Evolutionary conservation across 2,888 invertebrate species (phyloP), one percentile per base, ranked within the genome.

Genomic region (Amblyteles armatorius): DNA sequence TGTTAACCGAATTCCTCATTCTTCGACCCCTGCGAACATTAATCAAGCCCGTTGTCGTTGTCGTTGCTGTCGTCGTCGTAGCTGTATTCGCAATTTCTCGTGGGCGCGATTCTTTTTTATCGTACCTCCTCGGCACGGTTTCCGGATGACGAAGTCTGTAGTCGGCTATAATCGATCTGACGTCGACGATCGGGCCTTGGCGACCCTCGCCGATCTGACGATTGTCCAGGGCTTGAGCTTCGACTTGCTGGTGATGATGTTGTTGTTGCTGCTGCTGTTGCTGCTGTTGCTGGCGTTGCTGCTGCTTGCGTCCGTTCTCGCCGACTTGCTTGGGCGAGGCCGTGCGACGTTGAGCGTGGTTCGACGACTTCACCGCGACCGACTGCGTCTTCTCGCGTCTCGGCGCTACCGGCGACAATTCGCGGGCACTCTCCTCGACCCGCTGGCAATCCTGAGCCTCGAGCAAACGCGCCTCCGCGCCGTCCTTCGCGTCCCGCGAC

Each of bases 91-190:
- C 6, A 1, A 67, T 68, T 57, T 85, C 69, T 13, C 76, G 68
- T 3, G 65, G 71, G 22, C 82, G 76, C 68, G 84, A 50, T 33
- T 69, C 33, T 67, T 85, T 83, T 63, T 67, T 83, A 80, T 85
- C 85, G 85, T 87, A 93, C 91, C 97, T 95, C 88, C 97, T 94
- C 0, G 97, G 97, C 0, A 96, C 96, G 4, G 96, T 94, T 87
- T 97, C 97, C 0, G 97, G 97, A 93, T 97, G 97, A 87, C 96
- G 95, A 87, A 97, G 96, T 87, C 97, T 95, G 91, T 97, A 97
- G 92, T 97, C 97, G 0, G 97, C 97, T 90, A 97, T 97, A 79
- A 97, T 97, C 4, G 97, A 97, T 91, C 97, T 96, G 0, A 97
- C 97, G 92, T 98, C 97, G 83, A 97, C 96, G n/a, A 97, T 96